Percentiles rank a stretch among this genome's conserved stretches.
phyloP scores from a whole-genome alignment of 2,113 vertebrate species.

The Gnathonemus longibarbis region DNA sequence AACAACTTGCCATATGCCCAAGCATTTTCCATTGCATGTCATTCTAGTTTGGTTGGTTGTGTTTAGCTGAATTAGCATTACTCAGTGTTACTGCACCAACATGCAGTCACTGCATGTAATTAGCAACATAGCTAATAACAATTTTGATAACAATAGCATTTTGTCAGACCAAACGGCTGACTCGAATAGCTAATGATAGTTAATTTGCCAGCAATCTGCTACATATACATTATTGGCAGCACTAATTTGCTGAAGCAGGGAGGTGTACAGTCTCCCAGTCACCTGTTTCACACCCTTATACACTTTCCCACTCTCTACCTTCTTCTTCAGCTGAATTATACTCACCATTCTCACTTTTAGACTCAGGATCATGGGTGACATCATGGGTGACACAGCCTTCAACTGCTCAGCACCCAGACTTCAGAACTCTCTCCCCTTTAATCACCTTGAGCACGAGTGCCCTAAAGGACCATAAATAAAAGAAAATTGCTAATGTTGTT shows the following conservation, averaged over 20 bases:
- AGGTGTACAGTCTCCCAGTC: background rate
- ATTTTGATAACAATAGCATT: background rate
- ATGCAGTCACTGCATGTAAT: background rate
- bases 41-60: background rate
- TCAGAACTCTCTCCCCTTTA: background rate
- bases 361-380: background rate
- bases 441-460: background rate
- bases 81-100: background rate
- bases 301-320: background rate
- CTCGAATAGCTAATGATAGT: background rate
- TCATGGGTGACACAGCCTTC: background rate
- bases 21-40: background rate
- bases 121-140: background rate
- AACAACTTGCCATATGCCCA: background rate
- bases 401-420: background rate
- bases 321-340: background rate
- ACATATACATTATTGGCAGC: background rate
- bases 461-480: background rate
- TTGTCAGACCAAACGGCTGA: background rate
- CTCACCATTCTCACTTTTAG: background rate
- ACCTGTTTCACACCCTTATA: background rate
- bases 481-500: background rate
- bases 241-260: background rate
- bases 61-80: background rate
- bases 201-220: background rate